Evolutionary conservation across 2,113 vertebrate genomes (phyloP), one percentile per base, ranked within the genome.

Genomic region (Andinoacara biseriatus): DNA sequence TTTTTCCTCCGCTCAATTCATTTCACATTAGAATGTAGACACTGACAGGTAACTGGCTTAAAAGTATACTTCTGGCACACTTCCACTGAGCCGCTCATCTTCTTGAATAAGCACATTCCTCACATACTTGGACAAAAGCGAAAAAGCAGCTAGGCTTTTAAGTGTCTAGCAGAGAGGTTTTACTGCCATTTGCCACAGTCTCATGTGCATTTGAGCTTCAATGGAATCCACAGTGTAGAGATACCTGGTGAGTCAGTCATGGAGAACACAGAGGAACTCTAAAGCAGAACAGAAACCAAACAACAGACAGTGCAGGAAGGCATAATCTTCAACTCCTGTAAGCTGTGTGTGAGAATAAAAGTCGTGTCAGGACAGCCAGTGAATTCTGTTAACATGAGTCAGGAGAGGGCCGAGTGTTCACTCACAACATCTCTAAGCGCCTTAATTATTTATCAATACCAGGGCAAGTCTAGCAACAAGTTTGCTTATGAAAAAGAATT

Each of bases 221-320:
- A 76, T 7, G 82, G 31, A 77, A 87, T 22, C 75, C 78, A 56
- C 35, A 56, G 56, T 29, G 63, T 9, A 58, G 18, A 86, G 74
- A 57, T 84, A 84, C 87, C 86, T 90, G 86, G 84, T 86, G 86
- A 91, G 86, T 92, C 89, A 92, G 79, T 83, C 62, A 58, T 74
- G 72, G 63, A 86, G 26, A 74, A 6, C 13, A 24, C 78, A 79
- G 91, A 89, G 91, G 92, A 94, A 94, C 84, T 94, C 76, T 56
- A 89, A 93, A 94, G 91, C 91, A 93, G 94, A 93, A 93, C 84
- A 90, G 91, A 94, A 94, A 93, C 85, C 86, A 61, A 69, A 83
- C 79, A 63, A 72, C 24, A 62, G 22, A 76, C 74, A n/a, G 17
- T 5, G 59, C 82, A 35, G 33, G 11, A 52, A 76, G 60, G 74